These are phyloP conservation scores for Clupea harengus DNA, from an alignment of 2,113 vertebrate genomes.

Conservation along the genomic window DNA sequence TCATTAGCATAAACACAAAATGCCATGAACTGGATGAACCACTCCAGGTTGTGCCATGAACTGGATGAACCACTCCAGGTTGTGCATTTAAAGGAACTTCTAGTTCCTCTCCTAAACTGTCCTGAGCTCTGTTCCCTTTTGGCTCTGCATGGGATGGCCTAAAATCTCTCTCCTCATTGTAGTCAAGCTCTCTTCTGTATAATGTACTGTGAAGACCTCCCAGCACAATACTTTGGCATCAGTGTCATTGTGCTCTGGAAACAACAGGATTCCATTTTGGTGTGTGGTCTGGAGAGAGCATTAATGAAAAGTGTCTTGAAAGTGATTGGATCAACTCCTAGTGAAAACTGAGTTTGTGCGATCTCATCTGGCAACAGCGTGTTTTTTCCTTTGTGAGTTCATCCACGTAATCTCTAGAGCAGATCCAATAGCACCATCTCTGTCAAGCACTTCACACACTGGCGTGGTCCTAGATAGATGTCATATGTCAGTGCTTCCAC, in stretches of 20 bases:
- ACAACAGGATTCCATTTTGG: not conserved
- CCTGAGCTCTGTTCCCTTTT: not conserved
- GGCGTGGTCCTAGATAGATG: not conserved
- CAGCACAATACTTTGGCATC: not conserved
- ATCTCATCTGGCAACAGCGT: not conserved
- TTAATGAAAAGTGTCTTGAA: not conserved
- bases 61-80: not conserved
- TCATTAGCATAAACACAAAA: not conserved
- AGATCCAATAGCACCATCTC: not conserved
- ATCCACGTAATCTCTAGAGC: not conserved
- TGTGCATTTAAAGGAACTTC: not conserved
- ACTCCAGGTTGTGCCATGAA: not conserved
- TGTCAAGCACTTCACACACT: not conserved
- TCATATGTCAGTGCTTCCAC: too few species aligned
- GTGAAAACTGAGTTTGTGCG: not conserved
- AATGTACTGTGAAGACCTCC: not conserved
- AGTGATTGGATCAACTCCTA: not conserved
- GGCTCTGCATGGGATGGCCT: not conserved
- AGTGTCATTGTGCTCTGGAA: not conserved
- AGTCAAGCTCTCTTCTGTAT: not conserved
- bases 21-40: too few species aligned
- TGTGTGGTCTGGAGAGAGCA: not conserved
- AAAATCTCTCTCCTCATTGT: not conserved
- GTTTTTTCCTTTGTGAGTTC: not conserved
- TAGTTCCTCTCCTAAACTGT: not conserved